These are phyloP conservation scores for Drosophila pseudoobscura DNA, from an alignment of 1,140 invertebrate species.

Conservation along the genomic window DNA sequence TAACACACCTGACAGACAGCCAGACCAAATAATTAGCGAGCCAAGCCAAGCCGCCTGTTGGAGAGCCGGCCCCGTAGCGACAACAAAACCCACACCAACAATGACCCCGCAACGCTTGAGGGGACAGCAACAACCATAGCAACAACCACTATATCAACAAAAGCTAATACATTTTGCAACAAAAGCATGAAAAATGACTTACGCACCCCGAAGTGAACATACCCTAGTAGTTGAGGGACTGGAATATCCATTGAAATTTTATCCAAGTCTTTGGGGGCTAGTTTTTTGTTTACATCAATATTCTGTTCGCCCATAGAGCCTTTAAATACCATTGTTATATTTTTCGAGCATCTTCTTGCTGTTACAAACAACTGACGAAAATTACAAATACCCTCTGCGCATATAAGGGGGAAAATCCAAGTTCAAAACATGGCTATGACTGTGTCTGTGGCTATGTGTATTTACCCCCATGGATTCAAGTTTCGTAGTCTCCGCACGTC, in stretches of 20 bases:
- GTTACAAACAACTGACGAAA: too few species aligned
- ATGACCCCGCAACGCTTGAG: constrained; percentile 58
- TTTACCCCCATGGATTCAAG: constrained; percentile 14
- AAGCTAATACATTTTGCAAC: constrained; percentile 2
- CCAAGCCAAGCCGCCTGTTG: constrained; percentile 54
- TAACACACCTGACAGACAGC: constrained; percentile 66
- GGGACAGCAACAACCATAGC: constrained; percentile 47
- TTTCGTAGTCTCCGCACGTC: constrained; percentile 38
- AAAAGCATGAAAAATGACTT: too few species aligned
- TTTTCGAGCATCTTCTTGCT: too few species aligned
- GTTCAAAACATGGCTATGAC: constrained; percentile 21
- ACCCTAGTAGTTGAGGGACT: too few species aligned
- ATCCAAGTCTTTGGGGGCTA: too few species aligned
- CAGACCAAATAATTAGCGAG: constrained; percentile 60
- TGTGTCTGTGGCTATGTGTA: constrained; percentile 2
- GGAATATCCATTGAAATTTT: too few species aligned
- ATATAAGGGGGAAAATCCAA: constrained; percentile 46
- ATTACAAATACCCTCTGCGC: too few species aligned
- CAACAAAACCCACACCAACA: constrained; percentile 19
- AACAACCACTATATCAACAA: constrained; percentile 50
- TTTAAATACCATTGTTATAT: too few species aligned
- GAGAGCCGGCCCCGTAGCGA: constrained; percentile 49
- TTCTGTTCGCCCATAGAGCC: too few species aligned
- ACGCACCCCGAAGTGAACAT: too few species aligned
- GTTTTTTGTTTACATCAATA: too few species aligned